A percentile compares a stretch with the other conserved stretches of the same genome.
These are phyloP conservation scores for Hirudinaria manillensis DNA, from an alignment of 2,888 invertebrate species.

Conservation along the genomic window DNA sequence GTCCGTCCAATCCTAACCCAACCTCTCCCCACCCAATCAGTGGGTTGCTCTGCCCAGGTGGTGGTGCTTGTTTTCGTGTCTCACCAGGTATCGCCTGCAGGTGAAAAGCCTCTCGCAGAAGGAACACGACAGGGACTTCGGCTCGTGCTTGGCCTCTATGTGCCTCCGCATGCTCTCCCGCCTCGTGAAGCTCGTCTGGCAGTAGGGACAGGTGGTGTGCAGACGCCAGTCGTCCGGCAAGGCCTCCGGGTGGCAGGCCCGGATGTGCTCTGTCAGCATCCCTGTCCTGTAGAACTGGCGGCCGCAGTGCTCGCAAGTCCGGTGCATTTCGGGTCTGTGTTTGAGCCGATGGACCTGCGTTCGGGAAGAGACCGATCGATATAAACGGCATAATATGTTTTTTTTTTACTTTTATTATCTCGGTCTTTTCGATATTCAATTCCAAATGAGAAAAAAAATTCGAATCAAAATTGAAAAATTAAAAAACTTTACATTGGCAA, in stretches of 20 bases:
- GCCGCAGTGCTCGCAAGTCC: slow-evolving; percentile 33
- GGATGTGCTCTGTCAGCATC: slow-evolving; percentile 31
- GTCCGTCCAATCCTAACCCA: too few relatives aligned
- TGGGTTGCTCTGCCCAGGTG: slow-evolving; percentile 20
- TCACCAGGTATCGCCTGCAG: slow-evolving; percentile 28
- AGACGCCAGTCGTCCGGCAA: slow-evolving; percentile 28
- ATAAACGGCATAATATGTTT: neutral
- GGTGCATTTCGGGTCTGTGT: slow-evolving; percentile 30
- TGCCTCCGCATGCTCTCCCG: slow-evolving; percentile 25
- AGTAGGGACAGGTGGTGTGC: slow-evolving; percentile 27
- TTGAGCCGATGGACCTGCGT: slow-evolving; percentile 27
- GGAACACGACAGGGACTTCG: slow-evolving; percentile 10
- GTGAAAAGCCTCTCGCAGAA: slow-evolving; percentile 26
- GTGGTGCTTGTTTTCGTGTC: slow-evolving; percentile 31
- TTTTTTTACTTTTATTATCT: neutral
- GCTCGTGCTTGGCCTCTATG: slow-evolving; percentile 27
- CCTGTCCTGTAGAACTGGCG: slow-evolving; percentile 31
- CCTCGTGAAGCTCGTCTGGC: slow-evolving; percentile 27
- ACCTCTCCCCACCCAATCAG: neutral
- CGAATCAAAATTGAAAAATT: too few relatives aligned
- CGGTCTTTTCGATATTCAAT: too few relatives aligned
- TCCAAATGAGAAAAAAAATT: too few relatives aligned
- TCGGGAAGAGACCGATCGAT: neutral
- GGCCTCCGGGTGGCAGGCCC: slow-evolving; percentile 31
- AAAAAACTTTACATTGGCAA: too few relatives aligned